Percentiles rank a stretch among this genome's conserved stretches.
Conservation (phyloP, 2,888 invertebrate genomes). For the Papilio elwesi region DNA sequence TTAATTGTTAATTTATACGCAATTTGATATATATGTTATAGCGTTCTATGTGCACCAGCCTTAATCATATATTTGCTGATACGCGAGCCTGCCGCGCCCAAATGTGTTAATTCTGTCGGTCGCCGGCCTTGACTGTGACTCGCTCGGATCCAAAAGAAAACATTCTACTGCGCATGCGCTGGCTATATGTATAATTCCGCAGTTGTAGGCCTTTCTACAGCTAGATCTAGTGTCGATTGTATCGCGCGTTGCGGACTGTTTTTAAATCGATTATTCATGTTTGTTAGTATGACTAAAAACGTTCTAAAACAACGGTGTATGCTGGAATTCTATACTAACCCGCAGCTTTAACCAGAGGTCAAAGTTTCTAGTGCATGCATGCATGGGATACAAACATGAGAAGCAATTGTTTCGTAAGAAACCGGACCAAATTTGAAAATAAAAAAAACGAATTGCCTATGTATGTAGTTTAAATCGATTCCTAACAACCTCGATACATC, state of each 20-base stretch:
- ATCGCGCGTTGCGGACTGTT: constrained; percentile 1
- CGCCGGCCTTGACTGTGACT: constrained; percentile 6
- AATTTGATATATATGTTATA: background rate
- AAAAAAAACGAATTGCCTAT: too few relatives aligned
- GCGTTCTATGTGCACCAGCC: background rate
- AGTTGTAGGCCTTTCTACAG: background rate
- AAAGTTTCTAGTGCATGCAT: background rate
- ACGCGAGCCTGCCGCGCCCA: background rate
- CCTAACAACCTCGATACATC: too few relatives aligned
- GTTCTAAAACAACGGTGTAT: background rate
- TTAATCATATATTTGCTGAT: background rate
- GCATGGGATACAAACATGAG: too few relatives aligned
- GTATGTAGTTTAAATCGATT: too few relatives aligned
- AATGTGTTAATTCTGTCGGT: background rate
- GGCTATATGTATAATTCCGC: constrained; percentile 6
- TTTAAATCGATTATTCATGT: constrained; percentile 16
- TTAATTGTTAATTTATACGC: background rate
- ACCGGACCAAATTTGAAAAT: too few relatives aligned
- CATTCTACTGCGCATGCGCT: constrained; percentile 1
- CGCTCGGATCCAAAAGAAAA: constrained; percentile 8
- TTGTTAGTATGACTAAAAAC: background rate
- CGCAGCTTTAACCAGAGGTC: background rate
- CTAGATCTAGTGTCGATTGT: constrained; percentile 15
- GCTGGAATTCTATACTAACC: background rate
- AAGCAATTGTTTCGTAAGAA: too few relatives aligned